Base-by-base conservation (phyloP, 2,888 invertebrate genomes). In the Athripsodes cinereus region DNA sequence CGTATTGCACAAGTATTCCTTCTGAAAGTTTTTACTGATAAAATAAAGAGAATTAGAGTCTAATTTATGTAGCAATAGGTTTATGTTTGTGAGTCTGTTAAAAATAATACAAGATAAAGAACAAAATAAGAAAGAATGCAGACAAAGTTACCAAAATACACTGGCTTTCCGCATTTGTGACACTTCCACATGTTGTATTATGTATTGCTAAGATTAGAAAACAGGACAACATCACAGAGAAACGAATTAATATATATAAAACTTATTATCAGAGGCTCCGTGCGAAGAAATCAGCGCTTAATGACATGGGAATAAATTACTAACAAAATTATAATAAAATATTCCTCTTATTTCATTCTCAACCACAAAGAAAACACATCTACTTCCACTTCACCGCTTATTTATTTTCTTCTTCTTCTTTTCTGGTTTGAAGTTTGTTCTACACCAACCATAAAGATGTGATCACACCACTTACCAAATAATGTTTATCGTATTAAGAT, bases 111-210 rank as follows among this genome's bases (percentile, higher is more conserved):
- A 26, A 26, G 26, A 3, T 26, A 26, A 3, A 47, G 20, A 20
- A 8, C 21, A n/a, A 21, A 47, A 47, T 53, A n/a, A 57, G 26
- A 51, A 40, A 40, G 16, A 46, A 60, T 55, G 40, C 34, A 60
- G 51, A 34, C 40, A 55, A 21, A 58, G 76, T 75, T 75, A 88
- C 88, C 88, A 71, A 88, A 88, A 75, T 83, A 88, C 64, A 88
- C 88, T 60, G 88, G 88, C 75, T 88, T 88, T 66, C 86, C 86
- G 73, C 88, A 88, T 75, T 88, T 88, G 74, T 88, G 87, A 75
- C 88, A 88, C 81, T 86, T 87, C 88, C 88, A 88, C 88, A 88
- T 88, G 47, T 60, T 58, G 55, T 22, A 51, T 49, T 44, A 49
- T 50, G 22, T 53, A 50, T 22, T 49, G 50, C 22, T 21, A 16